A percentile compares a stretch with the other conserved stretches of the same genome.
Conservation (phyloP, 1,140 invertebrate species). For the Littorina saxatilis region DNA sequence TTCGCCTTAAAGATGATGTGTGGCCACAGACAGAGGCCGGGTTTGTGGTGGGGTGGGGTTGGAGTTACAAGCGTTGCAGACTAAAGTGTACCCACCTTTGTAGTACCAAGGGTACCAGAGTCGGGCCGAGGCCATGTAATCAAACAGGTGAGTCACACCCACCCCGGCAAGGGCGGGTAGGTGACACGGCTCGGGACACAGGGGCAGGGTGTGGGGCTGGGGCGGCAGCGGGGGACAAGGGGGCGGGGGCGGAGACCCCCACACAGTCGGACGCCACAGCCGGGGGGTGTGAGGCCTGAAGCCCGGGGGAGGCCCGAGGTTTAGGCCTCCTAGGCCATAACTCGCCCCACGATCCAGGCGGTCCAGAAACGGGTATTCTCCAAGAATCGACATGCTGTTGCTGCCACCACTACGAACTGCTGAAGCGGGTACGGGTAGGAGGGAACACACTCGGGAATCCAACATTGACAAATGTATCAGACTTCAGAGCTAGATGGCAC, state of each 20-base stretch:
- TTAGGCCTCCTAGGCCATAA: not conserved
- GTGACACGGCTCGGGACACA: constrained; percentile 33
- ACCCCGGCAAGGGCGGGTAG: constrained; percentile 13
- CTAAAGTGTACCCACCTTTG: constrained; percentile 27
- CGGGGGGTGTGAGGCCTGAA: constrained; percentile 25
- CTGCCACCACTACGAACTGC: not conserved
- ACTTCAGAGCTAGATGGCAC: no score
- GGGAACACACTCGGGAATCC: constrained; percentile 13
- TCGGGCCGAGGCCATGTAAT: constrained; percentile 33
- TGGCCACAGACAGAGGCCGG: no score
- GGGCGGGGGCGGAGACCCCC: constrained; percentile 26
- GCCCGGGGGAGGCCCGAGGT: constrained; percentile 3
- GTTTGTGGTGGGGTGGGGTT: no score
- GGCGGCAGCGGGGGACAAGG: constrained; percentile 6
- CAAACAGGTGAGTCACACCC: constrained; percentile 36
- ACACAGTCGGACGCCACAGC: constrained; percentile 1
- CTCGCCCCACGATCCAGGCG: constrained; percentile 22
- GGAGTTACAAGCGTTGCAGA: no score
- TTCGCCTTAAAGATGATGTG: no score
- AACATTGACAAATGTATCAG: not conserved
- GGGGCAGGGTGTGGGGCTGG: constrained; percentile 16
- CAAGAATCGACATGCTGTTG: constrained; percentile 22
- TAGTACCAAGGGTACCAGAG: constrained; percentile 40
- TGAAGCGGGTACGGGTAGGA: not conserved
- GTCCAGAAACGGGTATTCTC: constrained; percentile 12